A percentile compares a stretch with the other conserved stretches of the same genome.
Conservation (phyloP, 2,888 invertebrate species). For the Rhamphomyia laevipes region DNA sequence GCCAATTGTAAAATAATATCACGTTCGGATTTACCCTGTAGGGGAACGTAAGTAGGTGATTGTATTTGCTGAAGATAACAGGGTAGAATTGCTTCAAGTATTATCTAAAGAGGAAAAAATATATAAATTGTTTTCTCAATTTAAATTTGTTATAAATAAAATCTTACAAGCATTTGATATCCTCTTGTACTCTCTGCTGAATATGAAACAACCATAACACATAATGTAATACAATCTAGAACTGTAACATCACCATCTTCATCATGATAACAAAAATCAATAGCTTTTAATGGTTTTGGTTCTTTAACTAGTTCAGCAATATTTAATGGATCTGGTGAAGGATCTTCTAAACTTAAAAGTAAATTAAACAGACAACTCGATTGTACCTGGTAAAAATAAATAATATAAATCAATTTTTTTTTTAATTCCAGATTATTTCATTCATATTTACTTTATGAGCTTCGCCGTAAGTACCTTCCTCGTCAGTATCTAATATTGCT, state of each 20-base stretch:
- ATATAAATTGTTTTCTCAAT: constrained; percentile 2
- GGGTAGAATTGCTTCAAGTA: constrained; percentile 91
- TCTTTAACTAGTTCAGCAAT: constrained; percentile 86
- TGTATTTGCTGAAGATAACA: constrained; percentile 92
- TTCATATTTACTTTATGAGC: constrained; percentile 63
- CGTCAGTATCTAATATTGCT: constrained; percentile 86
- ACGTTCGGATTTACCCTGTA: constrained; percentile 84
- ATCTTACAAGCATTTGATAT: constrained; percentile 60
- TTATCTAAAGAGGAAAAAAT: constrained; percentile 59
- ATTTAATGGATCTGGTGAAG: constrained; percentile 86
- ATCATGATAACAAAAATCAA: constrained; percentile 98
- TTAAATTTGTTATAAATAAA: not conserved
- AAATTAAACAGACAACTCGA: constrained; percentile 86
- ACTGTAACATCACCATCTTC: constrained; percentile 96
- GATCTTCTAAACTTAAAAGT: constrained; percentile 82
- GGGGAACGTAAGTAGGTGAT: constrained; percentile 68
- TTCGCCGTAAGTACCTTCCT: constrained; percentile 76
- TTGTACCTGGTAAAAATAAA: constrained; percentile 51
- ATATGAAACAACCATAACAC: constrained; percentile 98
- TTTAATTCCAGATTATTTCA: too few relatives aligned
- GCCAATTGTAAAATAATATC: constrained; percentile 87
- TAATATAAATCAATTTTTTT: not conserved
- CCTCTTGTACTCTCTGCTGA: constrained; percentile 89
- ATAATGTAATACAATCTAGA: constrained; percentile 93
- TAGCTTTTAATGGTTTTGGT: constrained; percentile 81